Evolutionary conservation across 2,797 vertebrate genomes (phyloP), one percentile per base, ranked within the genome.

Genomic region (Siniperca obscura): DNA sequence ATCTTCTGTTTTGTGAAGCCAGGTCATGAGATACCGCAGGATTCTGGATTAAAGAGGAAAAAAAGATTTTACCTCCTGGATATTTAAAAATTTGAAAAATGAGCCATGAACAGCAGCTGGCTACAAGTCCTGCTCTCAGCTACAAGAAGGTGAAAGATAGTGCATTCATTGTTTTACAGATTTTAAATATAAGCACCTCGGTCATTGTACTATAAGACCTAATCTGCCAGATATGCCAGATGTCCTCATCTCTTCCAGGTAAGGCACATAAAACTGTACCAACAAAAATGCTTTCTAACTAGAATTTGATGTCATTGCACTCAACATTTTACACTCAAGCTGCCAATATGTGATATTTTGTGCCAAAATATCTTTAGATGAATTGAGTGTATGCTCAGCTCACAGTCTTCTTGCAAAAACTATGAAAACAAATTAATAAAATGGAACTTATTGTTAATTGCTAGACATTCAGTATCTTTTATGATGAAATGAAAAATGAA

Each of bases 131-230:
- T 55, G 7, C 57, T 65, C 16, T 76, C 34, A 38, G 75, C 42
- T n/a, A 69, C 8, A 0, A 59, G 22, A 73, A 70, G 50, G 48
- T 71, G 7, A 66, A 68, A 66, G 34, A 48, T 17, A 21, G 21
- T 44, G 60, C 40, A 40, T 27, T 55, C 21, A 86, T 7, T 38
- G 55, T 74, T 60, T 70, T 3, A 65, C 27, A 72, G 14, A 68
- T 78, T 69, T 67, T 60, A 65, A 69, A 82, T 30, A 44, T 3
- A 59, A 48, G 21, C 22, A 74, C 7, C 6, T 13, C 2, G 0
- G 2, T 44, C 50, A 14, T 17, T 38, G 27, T 10, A 36, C 4
- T 71, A 44, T 48, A n/a, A 74, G 61, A 62, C 13, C 12, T 67
- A 3, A 74, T 61, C 52, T 69, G 17, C 21, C 42, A 21, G 12